These are phyloP conservation scores for Cynodonichthys magdalenae DNA, from an alignment of 2,797 vertebrate genomes.

Conservation along the genomic window DNA sequence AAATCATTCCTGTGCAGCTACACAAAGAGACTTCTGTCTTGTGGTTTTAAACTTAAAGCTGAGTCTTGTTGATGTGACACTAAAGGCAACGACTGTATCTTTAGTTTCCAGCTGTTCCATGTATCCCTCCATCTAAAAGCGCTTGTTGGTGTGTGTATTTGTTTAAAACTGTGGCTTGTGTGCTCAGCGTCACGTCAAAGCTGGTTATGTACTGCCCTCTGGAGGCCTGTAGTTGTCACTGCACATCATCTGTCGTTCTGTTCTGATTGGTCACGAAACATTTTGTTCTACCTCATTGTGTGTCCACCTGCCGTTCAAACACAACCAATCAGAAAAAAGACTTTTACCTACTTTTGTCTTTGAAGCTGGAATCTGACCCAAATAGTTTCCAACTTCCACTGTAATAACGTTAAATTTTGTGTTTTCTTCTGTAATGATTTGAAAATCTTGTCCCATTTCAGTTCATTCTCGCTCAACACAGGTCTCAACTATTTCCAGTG, in stretches of 20 bases:
- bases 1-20: conserved; percentile 56
- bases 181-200: conserved; percentile 14
- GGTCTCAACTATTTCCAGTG: conserved; percentile 25
- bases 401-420: conserved; percentile 21
- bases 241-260: conserved; percentile 17
- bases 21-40: conserved; percentile 21
- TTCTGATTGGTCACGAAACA: conserved; percentile 50
- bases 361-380: conserved; percentile 25
- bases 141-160: conserved; percentile 12
- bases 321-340: conserved; percentile 23
- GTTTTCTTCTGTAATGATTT: conserved; percentile 12
- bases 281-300: conserved; percentile 78
- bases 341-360: not conserved
- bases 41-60: conserved; percentile 28
- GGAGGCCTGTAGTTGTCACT: conserved; percentile 38
- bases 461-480: conserved; percentile 41
- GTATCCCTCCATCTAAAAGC: conserved; percentile 45
- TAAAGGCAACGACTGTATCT: conserved; percentile 51
- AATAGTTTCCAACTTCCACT: conserved; percentile 27
- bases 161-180: conserved; percentile 9
- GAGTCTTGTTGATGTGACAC: conserved; percentile 29
- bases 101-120: conserved; percentile 36
- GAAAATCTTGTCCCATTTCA: conserved; percentile 36
- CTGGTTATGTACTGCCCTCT: conserved; percentile 44
- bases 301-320: conserved; percentile 63